Evolutionary conservation across 2,113 vertebrate genomes (phyloP), one percentile per base, ranked within the genome.

Genomic region (Myrmecobius fasciatus): DNA sequence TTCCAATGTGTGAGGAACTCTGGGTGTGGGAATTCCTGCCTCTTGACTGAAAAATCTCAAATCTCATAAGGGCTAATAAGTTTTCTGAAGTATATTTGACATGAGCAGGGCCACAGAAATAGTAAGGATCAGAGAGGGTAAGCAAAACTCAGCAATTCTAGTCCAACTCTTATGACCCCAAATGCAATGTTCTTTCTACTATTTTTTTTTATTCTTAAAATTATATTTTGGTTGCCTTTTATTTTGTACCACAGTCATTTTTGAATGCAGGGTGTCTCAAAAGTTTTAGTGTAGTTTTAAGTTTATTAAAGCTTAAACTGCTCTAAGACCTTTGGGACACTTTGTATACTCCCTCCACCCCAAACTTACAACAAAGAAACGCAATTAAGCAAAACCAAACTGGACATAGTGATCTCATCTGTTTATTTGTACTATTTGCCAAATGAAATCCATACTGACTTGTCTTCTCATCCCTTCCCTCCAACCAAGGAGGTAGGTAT

Each of bases 291-390:
- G 67, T 83, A 83, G 60, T 83, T 43, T 83, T 83, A 83, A 83
- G 67, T 83, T 83, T 83, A 83, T 83, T 83, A 43, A 83, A 43
- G 67, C 67, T 83, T 83, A 83, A 83, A 83, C 67, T 83, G 67
- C 67, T 43, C 67, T 83, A 83, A 83, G 67, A 83, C 67, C 67
- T 83, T 83, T 83, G 67, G 67, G 67, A 83, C n/a, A 83, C 67
- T 8, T 20, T 43, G 67, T 83, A 83, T 83, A 43, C 67, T 83
- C 67, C 60, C 67, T 83, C 36, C 67, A 83, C 20, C 67, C 67
- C 67, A 83, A 43, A 22, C 20, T 83, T 43, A 83, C 67, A 83
- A 43, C 67, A 83, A 43, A 43, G n/a, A 83, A 83, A 83, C 43
- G 11, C 67, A 83, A 83, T 83, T 83, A 43, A 83, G n/a, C 36